Evolutionary conservation across 1,140 invertebrate genomes (phyloP).

Genomic region (Goniozus legneri): DNA sequence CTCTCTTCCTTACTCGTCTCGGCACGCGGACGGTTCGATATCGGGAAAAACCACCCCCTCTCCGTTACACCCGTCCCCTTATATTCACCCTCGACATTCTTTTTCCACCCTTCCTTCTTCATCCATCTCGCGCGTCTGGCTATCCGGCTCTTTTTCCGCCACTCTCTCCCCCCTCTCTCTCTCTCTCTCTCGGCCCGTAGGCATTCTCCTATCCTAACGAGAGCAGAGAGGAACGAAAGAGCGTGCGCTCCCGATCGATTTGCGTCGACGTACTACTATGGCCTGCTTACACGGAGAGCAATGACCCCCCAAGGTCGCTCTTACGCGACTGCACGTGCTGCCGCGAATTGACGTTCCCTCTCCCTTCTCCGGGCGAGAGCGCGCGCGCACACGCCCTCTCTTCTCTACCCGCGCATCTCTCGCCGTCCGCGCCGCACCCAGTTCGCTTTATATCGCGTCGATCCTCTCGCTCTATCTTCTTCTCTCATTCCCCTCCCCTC

Average conservation of each 20-base stretch:
- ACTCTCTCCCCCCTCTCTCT: neutral
- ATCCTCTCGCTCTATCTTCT: neutral
- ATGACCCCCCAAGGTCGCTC: slow-evolving; percentile 44
- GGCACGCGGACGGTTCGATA: too few species aligned
- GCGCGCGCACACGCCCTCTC: neutral
- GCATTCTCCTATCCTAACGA: slow-evolving; percentile 20
- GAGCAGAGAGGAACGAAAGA: slow-evolving; percentile 19
- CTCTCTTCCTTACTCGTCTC: too few species aligned
- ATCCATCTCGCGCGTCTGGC: neutral
- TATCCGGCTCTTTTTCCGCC: neutral
- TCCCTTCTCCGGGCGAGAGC: neutral
- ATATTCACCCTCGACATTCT: too few species aligned
- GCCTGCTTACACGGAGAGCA: slow-evolving; percentile 33
- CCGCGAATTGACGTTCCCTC: slow-evolving; percentile 29
- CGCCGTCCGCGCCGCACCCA: too few species aligned
- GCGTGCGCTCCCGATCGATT: slow-evolving; percentile 31
- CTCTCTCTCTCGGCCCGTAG: neutral
- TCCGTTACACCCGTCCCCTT: too few species aligned
- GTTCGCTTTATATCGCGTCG: neutral
- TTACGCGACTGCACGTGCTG: slow-evolving; percentile 47
- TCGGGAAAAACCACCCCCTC: too few species aligned
- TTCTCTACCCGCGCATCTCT: slow-evolving; percentile 2
- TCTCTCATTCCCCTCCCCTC: neutral
- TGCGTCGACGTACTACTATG: slow-evolving; percentile 33
- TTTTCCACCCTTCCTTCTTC: too few species aligned